A percentile compares a stretch with the other conserved stretches of the same genome.
phyloP scores from a whole-genome alignment of 1,140 invertebrate species.

The Papilio xuthus region DNA sequence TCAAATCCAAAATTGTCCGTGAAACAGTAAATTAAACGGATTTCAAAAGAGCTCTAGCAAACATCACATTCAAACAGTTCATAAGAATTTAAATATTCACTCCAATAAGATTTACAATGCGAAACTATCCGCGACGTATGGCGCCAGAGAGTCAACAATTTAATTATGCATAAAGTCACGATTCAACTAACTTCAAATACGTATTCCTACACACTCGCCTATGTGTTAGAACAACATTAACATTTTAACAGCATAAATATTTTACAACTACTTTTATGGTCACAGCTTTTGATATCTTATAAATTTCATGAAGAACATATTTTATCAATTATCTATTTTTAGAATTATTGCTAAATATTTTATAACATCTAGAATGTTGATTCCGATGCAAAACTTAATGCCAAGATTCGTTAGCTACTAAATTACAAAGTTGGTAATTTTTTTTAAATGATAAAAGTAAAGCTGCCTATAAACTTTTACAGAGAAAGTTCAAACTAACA shows the following conservation, averaged over 20 bases:
- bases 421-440: neutral
- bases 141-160: constrained; percentile 74
- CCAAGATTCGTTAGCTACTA: neutral
- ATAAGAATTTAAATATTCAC: constrained; percentile 61
- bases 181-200: constrained; percentile 63
- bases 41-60: constrained; percentile 54
- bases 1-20: constrained; percentile 47
- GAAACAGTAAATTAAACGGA: constrained; percentile 56
- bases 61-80: constrained; percentile 63
- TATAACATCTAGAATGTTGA: neutral
- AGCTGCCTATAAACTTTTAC: neutral
- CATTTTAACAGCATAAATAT: constrained; percentile 11
- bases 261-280: neutral
- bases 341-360: neutral
- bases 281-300: neutral
- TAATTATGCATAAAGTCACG: constrained; percentile 76
- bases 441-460: neutral
- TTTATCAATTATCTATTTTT: neutral
- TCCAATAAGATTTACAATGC: constrained; percentile 66
- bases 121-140: constrained; percentile 67
- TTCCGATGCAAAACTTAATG: neutral
- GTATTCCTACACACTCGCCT: neutral
- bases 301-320: neutral
- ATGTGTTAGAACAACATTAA: neutral
- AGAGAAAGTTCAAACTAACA: constrained; percentile 20